phyloP scores from a whole-genome alignment of 1,140 invertebrate species.

The Microplitis mediator region DNA sequence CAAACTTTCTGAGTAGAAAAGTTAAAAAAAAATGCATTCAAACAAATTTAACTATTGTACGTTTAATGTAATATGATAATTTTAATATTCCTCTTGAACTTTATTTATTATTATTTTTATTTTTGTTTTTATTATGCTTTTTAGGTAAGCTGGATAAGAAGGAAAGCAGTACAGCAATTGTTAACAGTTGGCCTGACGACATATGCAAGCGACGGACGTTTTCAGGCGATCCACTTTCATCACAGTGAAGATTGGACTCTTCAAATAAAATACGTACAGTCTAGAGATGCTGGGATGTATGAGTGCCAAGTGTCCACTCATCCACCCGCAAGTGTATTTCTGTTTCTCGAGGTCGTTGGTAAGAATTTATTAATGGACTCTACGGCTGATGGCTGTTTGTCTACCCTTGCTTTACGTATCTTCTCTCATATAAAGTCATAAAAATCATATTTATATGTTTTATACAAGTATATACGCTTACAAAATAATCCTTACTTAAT shows the following conservation, averaged over 20 bases:
- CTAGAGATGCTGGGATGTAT: slow-evolving; percentile 80
- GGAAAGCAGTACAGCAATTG: slow-evolving; percentile 77
- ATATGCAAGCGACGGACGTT: slow-evolving; percentile 85
- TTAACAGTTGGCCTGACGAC: slow-evolving; percentile 82
- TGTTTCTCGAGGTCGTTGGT: slow-evolving; percentile 84
- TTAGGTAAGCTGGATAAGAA: slow-evolving; percentile 83
- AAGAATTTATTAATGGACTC: slow-evolving; percentile 59
- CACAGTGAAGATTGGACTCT: slow-evolving; percentile 88
- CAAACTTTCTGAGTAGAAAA: no score
- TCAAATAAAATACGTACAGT: slow-evolving; percentile 82
- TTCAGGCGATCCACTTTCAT: slow-evolving; percentile 82
- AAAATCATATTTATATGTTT: no score
- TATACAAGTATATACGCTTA: no score
- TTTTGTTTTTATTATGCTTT: slow-evolving; percentile 20
- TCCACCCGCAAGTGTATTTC: slow-evolving; percentile 83
- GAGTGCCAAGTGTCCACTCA: slow-evolving; percentile 89
- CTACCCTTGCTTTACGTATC: no score
- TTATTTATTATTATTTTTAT: no score
- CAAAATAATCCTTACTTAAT: no score
- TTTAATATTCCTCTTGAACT: not conserved
- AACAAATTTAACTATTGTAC: no score
- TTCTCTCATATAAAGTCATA: not conserved
- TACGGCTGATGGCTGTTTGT: not conserved
- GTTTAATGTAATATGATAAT: not conserved
- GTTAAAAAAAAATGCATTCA: no score